These are phyloP conservation scores for Crioceris asparagi DNA, from an alignment of 2,888 invertebrate genomes.

Conservation along the genomic window DNA sequence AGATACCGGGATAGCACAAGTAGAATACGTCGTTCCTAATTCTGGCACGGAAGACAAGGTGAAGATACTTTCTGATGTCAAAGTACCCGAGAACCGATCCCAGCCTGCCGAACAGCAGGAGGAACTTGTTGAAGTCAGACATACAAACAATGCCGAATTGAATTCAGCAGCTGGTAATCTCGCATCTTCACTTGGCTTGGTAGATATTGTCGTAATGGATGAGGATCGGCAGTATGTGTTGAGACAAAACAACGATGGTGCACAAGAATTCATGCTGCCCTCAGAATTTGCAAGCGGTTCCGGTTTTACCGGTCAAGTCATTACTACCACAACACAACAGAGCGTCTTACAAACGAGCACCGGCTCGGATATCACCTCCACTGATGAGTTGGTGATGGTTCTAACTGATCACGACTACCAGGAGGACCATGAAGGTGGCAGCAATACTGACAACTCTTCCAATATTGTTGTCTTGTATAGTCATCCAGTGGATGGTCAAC, in stretches of 20 bases:
- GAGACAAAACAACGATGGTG: slow-evolving; percentile 27
- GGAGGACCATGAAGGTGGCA: slow-evolving; percentile 27
- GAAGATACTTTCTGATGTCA: slow-evolving; percentile 27
- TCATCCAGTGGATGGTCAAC: slow-evolving; percentile 46
- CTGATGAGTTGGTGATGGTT: slow-evolving; percentile 52
- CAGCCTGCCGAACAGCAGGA: slow-evolving; percentile 12
- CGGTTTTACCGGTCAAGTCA: slow-evolving; percentile 14
- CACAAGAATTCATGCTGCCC: slow-evolving; percentile 36
- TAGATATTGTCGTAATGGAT: slow-evolving; percentile 48
- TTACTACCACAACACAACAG: slow-evolving; percentile 20
- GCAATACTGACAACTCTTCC: slow-evolving; percentile 42
- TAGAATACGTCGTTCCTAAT: too few relatives aligned
- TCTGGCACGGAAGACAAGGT: too few relatives aligned
- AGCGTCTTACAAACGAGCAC: slow-evolving; percentile 21
- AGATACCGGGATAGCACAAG: too few relatives aligned
- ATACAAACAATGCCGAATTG: slow-evolving; percentile 45
- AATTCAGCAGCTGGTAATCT: slow-evolving; percentile 46
- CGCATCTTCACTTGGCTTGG: slow-evolving; percentile 45
- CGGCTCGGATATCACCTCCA: slow-evolving; percentile 40
- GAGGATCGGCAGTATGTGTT: slow-evolving; percentile 49
- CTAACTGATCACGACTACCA: slow-evolving; percentile 48
- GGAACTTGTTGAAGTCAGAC: slow-evolving; percentile 16
- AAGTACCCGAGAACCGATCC: slow-evolving; percentile 17
- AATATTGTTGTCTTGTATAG: slow-evolving; percentile 56
- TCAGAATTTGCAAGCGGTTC: slow-evolving; percentile 24